These are phyloP conservation scores for Hirundichthys speculiger DNA, from an alignment of 2,113 vertebrate species.

Conservation along the genomic window DNA sequence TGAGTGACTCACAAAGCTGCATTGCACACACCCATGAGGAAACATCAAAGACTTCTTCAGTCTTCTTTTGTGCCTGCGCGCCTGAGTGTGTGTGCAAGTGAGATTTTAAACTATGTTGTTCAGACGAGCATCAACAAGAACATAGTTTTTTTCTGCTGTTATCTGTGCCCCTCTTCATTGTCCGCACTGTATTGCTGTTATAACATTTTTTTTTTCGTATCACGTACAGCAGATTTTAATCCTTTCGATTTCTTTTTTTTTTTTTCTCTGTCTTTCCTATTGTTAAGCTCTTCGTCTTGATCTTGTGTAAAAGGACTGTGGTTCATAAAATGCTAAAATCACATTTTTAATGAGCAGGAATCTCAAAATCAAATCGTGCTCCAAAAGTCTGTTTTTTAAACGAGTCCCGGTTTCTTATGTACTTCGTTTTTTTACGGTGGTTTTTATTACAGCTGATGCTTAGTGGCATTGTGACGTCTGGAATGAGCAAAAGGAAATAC, in stretches of 20 bases:
- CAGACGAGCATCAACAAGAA: slow-evolving; percentile 67
- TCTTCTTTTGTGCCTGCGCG: slow-evolving; percentile 43
- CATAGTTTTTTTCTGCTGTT: slow-evolving; percentile 15
- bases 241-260: neutral
- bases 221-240: neutral
- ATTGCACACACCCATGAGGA: slow-evolving; percentile 67
- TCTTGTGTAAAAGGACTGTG: slow-evolving; percentile 2
- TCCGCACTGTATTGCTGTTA: neutral
- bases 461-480: slow-evolving; percentile 19
- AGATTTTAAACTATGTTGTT: slow-evolving; percentile 56
- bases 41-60: slow-evolving; percentile 87
- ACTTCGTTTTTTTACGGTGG: slow-evolving; percentile 1
- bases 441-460: slow-evolving; percentile 7
- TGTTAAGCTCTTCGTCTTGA: neutral
- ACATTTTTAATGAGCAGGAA: slow-evolving; percentile 14
- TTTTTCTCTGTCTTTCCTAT: slow-evolving; percentile 4
- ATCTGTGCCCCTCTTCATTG: slow-evolving; percentile 11
- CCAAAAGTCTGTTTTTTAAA: slow-evolving; percentile 10
- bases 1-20: slow-evolving; percentile 67
- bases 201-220: neutral
- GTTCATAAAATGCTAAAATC: neutral
- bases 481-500: slow-evolving; percentile 15
- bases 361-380: neutral
- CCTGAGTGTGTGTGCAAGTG: slow-evolving; percentile 25
- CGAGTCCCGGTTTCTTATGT: neutral